Evolutionary conservation across 2,888 invertebrate species (phyloP).

Genomic region (Ellobium chinense): DNA sequence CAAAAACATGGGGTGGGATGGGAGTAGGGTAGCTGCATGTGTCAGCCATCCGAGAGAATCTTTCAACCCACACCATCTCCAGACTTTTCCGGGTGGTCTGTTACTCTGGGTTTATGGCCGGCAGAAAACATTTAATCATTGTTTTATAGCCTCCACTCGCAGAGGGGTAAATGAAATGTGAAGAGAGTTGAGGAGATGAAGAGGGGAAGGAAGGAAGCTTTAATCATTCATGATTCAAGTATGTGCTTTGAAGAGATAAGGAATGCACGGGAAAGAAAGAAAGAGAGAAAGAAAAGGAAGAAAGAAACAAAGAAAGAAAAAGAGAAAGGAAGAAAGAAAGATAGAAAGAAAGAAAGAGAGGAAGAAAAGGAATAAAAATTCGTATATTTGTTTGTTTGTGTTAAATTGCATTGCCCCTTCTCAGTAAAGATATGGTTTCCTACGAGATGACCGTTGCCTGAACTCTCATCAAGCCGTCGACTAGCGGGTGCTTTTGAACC

Average conservation of each 20-base stretch:
- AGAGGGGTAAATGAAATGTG: background rate
- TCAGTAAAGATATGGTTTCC: no score
- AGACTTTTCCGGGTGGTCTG: slow-evolving; percentile 11
- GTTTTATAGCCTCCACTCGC: slow-evolving; percentile 12
- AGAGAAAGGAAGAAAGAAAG: background rate
- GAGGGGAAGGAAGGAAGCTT: background rate
- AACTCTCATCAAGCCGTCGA: no score
- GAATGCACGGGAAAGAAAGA: background rate
- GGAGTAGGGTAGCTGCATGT: no score
- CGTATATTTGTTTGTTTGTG: background rate
- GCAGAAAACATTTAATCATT: slow-evolving; percentile 18
- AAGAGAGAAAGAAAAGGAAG: slow-evolving; percentile 1
- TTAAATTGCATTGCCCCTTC: background rate
- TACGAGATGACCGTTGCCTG: no score
- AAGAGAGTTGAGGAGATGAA: background rate
- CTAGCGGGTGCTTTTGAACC: no score
- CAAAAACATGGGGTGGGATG: no score
- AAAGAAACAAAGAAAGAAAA: background rate
- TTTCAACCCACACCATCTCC: background rate
- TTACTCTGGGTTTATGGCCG: background rate
- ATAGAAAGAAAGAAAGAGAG: background rate
- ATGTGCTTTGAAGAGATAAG: no score
- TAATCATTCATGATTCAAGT: no score
- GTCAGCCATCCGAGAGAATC: background rate
- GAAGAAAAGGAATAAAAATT: background rate